A percentile compares a stretch with the other conserved stretches of the same genome.
Conservation (phyloP, 2,797 vertebrate genomes). For the Eulemur albifrons region DNA sequence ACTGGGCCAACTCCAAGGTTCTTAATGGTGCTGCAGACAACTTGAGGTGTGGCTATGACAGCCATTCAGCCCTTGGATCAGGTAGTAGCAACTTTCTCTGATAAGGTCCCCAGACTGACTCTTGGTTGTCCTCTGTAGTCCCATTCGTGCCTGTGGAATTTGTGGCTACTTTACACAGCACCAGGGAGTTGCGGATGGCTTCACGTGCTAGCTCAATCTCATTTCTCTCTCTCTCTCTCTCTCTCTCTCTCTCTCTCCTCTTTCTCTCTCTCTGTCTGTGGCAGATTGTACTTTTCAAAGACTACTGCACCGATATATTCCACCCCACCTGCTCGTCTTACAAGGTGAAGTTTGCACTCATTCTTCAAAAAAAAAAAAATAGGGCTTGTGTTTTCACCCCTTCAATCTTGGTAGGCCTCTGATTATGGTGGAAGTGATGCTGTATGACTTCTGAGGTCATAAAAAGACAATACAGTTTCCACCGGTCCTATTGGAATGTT, state of each 20-base stretch:
- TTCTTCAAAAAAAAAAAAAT: background rate
- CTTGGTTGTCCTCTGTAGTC: background rate
- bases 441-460: background rate
- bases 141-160: background rate
- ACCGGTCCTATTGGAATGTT: background rate
- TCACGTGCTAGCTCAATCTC: background rate
- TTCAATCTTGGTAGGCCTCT: background rate
- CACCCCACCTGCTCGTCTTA: background rate
- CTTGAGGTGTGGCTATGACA: background rate
- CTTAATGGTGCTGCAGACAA: background rate
- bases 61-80: background rate
- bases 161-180: background rate
- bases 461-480: background rate
- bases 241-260: background rate
- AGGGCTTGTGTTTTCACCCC: background rate
- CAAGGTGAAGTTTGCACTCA: background rate
- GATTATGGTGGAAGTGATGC: background rate
- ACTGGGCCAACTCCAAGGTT: background rate
- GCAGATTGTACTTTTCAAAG: background rate
- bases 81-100: background rate
- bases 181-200: background rate
- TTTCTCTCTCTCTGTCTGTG: background rate
- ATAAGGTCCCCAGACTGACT: background rate
- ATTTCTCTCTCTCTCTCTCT: background rate
- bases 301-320: background rate